Percentiles rank a stretch among this genome's conserved stretches.
phyloP scores from a whole-genome alignment of 37 sponge, comb jelly and placozoan species.

The Bolinopsis microptera region DNA sequence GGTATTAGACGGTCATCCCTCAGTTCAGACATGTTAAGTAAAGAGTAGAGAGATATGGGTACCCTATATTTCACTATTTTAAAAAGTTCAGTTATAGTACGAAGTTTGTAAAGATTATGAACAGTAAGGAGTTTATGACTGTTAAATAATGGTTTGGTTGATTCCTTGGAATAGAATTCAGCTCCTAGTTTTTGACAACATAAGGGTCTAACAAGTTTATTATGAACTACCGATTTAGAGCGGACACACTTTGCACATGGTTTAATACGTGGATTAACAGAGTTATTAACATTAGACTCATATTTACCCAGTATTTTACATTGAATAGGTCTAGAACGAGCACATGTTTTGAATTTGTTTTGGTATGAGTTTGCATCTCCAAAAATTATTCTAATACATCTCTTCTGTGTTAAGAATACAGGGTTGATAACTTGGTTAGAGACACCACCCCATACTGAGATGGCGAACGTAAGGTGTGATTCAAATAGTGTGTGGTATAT shows the following conservation, averaged over 20 bases:
- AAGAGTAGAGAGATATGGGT: neutral
- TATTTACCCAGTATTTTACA: neutral
- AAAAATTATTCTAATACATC: neutral
- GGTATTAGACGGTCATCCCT: neutral
- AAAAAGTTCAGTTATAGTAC: neutral
- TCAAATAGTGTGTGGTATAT: no score
- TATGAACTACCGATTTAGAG: neutral
- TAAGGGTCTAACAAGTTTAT: neutral
- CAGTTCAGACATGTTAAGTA: neutral
- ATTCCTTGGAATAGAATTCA: neutral
- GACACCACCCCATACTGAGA: no score
- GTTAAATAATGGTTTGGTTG: neutral
- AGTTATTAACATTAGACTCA: neutral
- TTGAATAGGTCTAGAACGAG: neutral
- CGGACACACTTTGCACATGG: neutral
- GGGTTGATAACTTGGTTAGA: no score
- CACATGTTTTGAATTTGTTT: neutral
- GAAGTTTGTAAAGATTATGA: neutral
- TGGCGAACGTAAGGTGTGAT: no score
- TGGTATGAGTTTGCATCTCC: neutral
- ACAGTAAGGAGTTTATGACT: neutral
- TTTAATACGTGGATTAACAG: no score
- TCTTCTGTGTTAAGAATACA: no score
- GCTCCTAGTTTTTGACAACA: neutral
- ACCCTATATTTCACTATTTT: neutral